Base-by-base conservation (phyloP, 2,888 invertebrate genomes). In the Papilio demoleus region DNA sequence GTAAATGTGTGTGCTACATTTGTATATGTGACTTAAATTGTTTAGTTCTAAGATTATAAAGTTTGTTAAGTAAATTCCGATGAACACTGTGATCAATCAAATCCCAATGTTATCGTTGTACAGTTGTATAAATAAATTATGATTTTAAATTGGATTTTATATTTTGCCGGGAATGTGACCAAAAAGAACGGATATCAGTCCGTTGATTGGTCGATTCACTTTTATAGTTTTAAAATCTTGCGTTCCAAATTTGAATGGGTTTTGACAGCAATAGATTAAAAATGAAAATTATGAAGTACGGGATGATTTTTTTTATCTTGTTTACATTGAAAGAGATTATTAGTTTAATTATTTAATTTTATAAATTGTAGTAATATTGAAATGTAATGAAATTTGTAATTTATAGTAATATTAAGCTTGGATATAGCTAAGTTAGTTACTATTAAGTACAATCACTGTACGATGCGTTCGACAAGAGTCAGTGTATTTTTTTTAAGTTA, bases 391-490 rank as follows among this genome's bases (percentile, higher is more conserved):
- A 88, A 88, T 86, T 83, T 90, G 88, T 89, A 90, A 91, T 88
- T 88, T 88, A 91, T 90, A 89, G 86, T 87, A 86, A 84, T 84
- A 81, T 83, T 88, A 90, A 88, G 88, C 87, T 88, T 90, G 88
- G 76, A 89, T 87, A 88, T 92, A 90, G 88, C 84, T 90, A 90
- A 87, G 86, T 87, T 88, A 88, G 84, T 75, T 71, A 67, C 60
- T 72, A 68, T 73, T 86, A 87, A 87, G 84, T 81, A 81, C 80
- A 73, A 71, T 47, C 63, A 75, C 73, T 75, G 79, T 85, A 85
- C 83, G 62, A 64, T 79, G 82, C 81, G 81, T 86, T 84, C 78
- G 79, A 84, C 83, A 74, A 87, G 86, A 90, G 87, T 90, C 88
- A 85, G 84, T 90, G 90, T 90, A 87, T 90, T 92, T 91, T 84